A percentile compares a stretch with the other conserved stretches of the same genome.
Conservation (phyloP, 2,888 invertebrate genomes). For the Andricus curvator region DNA sequence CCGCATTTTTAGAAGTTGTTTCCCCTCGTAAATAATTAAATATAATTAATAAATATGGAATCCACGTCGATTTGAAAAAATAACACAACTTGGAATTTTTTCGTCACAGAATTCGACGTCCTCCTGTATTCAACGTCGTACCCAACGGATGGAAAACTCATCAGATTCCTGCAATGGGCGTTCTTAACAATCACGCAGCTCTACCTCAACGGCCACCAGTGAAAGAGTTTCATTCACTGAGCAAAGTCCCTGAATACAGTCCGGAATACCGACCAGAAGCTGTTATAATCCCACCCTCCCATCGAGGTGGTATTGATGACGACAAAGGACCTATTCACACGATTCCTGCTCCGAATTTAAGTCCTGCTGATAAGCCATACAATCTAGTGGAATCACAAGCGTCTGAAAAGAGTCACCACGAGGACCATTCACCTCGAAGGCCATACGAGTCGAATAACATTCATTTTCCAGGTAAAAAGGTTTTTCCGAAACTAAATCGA, state of each 20-base stretch:
- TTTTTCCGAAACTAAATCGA: background rate
- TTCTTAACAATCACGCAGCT: constrained; percentile 62
- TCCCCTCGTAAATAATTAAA: background rate
- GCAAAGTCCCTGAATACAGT: constrained; percentile 68
- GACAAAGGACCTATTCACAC: constrained; percentile 89
- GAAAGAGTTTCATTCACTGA: constrained; percentile 70
- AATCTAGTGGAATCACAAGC: constrained; percentile 73
- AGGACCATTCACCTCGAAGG: constrained; percentile 52
- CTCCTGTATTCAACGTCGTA: constrained; percentile 64
- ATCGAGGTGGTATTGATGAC: constrained; percentile 69
- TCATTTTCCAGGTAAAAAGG: constrained; percentile 58
- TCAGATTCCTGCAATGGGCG: constrained; percentile 62
- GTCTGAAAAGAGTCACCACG: constrained; percentile 51
- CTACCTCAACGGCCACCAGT: constrained; percentile 67
- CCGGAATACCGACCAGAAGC: constrained; percentile 66
- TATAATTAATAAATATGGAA: background rate
- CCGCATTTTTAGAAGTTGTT: too few relatives aligned
- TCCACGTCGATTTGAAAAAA: too few relatives aligned
- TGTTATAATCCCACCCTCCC: constrained; percentile 62
- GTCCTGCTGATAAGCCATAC: constrained; percentile 83
- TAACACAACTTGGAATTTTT: background rate
- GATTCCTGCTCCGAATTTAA: constrained; percentile 91
- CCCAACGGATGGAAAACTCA: constrained; percentile 58
- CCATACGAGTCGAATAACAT: constrained; percentile 56
- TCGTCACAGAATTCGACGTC: constrained; percentile 37